Percentiles rank a stretch among this genome's conserved stretches.
These are phyloP conservation scores for Tipula lateralis DNA, from an alignment of 2,888 invertebrate genomes.

Conservation along the genomic window DNA sequence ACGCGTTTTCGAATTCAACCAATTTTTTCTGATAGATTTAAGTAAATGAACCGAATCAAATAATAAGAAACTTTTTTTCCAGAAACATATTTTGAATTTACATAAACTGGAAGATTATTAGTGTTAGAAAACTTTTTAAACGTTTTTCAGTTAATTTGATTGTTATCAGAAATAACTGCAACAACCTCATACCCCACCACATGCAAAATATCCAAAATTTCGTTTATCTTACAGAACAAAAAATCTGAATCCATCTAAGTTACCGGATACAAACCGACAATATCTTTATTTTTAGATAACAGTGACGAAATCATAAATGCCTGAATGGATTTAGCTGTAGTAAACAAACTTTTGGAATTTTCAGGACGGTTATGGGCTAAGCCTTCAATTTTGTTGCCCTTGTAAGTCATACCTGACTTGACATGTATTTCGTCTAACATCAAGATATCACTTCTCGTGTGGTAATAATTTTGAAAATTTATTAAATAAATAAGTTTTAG, in stretches of 20 bases:
- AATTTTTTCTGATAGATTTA: background rate
- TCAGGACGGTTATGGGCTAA: background rate
- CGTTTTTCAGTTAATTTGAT: background rate
- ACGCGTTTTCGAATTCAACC: no score
- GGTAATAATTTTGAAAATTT: background rate
- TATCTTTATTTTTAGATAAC: background rate
- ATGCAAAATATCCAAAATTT: background rate
- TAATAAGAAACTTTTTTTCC: no score
- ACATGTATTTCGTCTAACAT: background rate
- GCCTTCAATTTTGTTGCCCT: background rate
- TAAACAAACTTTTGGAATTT: background rate
- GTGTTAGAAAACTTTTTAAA: no score
- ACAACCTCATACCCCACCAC: background rate
- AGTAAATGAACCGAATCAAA: background rate
- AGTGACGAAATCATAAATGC: background rate
- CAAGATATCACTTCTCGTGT: background rate
- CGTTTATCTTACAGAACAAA: no score
- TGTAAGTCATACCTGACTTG: background rate
- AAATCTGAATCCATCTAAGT: no score
- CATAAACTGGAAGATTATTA: no score
- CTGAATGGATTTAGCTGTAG: background rate
- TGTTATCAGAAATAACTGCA: background rate
- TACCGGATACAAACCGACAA: no score
- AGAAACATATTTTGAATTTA: no score
- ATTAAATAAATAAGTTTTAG: background rate